Percentiles rank a stretch among this genome's conserved stretches.
Conservation (phyloP, 2,797 vertebrate genomes). For the Cossypha niveicapilla region DNA sequence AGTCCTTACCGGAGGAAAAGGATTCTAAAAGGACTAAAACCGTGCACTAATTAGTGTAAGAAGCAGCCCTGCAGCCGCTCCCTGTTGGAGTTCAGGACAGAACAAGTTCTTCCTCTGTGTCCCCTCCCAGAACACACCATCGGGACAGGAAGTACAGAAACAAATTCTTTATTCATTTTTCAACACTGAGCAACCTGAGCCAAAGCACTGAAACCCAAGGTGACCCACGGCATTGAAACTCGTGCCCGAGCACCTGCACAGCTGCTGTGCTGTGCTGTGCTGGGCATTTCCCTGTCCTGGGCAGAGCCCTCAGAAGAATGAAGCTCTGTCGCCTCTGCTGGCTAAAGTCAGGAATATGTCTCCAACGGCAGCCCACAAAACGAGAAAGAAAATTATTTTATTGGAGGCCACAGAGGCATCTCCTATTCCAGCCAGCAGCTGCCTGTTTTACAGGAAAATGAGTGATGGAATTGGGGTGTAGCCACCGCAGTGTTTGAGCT, state of each 20-base stretch:
- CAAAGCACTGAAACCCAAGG: neutral
- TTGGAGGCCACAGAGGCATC: neutral
- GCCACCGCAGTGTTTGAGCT: neutral
- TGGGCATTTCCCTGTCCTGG: neutral
- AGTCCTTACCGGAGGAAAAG: neutral
- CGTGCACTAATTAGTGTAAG: accelerated
- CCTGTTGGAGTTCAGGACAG: accelerated
- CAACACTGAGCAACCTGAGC: neutral
- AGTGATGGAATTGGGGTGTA: neutral
- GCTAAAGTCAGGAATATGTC: neutral
- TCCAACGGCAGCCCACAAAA: neutral
- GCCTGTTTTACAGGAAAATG: neutral
- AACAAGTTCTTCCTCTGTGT: neutral
- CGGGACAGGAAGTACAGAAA: neutral
- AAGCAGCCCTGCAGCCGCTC: neutral
- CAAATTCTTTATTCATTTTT: neutral
- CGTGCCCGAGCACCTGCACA: neutral
- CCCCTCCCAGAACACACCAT: neutral
- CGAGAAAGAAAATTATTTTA: neutral
- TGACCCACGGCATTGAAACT: neutral
- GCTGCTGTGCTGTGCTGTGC: neutral
- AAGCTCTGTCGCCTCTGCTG: neutral
- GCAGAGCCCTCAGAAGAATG: neutral
- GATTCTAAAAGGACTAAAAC: accelerated
- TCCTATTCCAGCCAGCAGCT: neutral